Conservation (phyloP, 2,888 invertebrate genomes). For the Acronicta aceris region DNA sequence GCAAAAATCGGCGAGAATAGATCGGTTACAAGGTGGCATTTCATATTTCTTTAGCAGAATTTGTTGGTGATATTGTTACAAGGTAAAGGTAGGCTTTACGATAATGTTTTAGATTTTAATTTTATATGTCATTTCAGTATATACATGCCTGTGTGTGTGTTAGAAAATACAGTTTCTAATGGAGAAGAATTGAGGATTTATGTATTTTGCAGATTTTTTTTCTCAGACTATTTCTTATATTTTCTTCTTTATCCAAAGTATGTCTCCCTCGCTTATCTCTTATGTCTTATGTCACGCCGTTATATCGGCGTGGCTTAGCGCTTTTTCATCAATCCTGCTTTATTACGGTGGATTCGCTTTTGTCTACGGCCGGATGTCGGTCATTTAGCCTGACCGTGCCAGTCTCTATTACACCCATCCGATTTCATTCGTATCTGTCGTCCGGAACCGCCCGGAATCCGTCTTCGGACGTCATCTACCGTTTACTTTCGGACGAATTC, state of each 20-base stretch:
- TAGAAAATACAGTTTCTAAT: too few relatives aligned
- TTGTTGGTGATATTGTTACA: neutral
- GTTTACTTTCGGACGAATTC: slow-evolving; percentile 73
- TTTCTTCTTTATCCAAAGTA: slow-evolving; percentile 3
- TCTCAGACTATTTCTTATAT: neutral
- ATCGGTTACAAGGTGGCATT: neutral
- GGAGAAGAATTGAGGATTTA: too few relatives aligned
- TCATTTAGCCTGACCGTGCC: slow-evolving; percentile 86
- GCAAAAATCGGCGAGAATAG: slow-evolving; percentile 62
- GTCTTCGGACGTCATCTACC: slow-evolving; percentile 82
- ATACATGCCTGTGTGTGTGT: too few relatives aligned
- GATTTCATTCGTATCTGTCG: slow-evolving; percentile 88
- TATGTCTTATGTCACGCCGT: slow-evolving; percentile 56
- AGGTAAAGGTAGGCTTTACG: neutral
- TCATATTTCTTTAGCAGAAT: slow-evolving; percentile 1
- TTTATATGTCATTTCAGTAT: too few relatives aligned
- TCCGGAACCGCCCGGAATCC: slow-evolving; percentile 76
- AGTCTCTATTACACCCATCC: slow-evolving; percentile 84
- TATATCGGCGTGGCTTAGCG: slow-evolving; percentile 90
- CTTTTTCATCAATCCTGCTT: slow-evolving; percentile 90
- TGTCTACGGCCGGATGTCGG: slow-evolving; percentile 86
- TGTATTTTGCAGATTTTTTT: neutral
- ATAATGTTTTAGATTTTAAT: neutral
- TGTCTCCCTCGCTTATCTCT: slow-evolving; percentile 55
- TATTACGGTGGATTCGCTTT: slow-evolving; percentile 88